Base-by-base conservation (phyloP, 2,888 invertebrate species). In the Amblyjoppa fuscipennis region DNA sequence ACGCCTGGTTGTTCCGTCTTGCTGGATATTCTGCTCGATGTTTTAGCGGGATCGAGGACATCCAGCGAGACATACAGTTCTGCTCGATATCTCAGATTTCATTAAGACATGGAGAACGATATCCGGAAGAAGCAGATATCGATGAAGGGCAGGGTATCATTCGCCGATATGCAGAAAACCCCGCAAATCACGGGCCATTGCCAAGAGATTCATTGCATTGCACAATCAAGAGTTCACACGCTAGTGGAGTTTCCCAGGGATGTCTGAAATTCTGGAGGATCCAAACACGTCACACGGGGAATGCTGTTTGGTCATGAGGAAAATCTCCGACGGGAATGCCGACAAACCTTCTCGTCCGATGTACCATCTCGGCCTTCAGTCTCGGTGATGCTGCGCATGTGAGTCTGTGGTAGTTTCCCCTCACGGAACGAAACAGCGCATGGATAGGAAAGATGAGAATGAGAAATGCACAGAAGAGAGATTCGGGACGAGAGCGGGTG, bases 181-280 rank as follows among this genome's bases (percentile, higher is more conserved):
- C 45, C 16, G 13, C 3, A 16, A 45, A 45, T 45, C 16, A 13
- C 3, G 3, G 4, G 7, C n/a, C 41, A 31, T 25, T 41, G 7
- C 56, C 59, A 3, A 41, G 34, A 56, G 38, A 73, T 38, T 73
- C 25, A 59, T 16, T 31, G 45, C 11, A 25, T 7, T 6, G 41
- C 20, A 20, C 34, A 41, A 41, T 28, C n/a, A 2, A 6, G n/a
- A 51, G 13, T 76, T 68, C n/a, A 53, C 25, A 25, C 25, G 16
- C 16, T 25, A 25, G n/a, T 20, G 16, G 41, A 41, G 16, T 53
- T 68, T 68, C n/a, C 41, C 25, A 41, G 25, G 20, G 64, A 70
- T 79, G 64, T 70, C 53, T 38, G 20, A 59, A 77, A 76, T 84
- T 76, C 76, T 66, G 25, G 41, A 71, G 71, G 75, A 84, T 76